phyloP scores from a whole-genome alignment of 2,113 vertebrate genomes.

The Reinhardtius hippoglossoides region DNA sequence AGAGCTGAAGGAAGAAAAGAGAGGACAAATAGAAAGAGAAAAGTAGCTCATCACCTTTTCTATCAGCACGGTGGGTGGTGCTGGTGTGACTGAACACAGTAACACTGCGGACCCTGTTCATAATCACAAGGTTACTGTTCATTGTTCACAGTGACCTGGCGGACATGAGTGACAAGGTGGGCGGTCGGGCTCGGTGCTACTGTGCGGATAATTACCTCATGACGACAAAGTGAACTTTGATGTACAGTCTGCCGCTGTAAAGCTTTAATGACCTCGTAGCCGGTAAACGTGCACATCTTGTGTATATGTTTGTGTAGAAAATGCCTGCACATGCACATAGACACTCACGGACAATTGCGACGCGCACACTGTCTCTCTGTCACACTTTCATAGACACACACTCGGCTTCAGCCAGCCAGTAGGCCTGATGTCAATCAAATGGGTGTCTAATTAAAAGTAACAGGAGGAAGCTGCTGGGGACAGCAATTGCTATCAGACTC shows the following conservation, averaged over 20 bases:
- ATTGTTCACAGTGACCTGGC: conserved; percentile 72
- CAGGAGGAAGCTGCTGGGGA: conserved; percentile 92
- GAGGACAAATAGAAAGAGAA: conserved; percentile 58
- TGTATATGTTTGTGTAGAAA: conserved; percentile 60
- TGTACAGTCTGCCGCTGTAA: conserved; percentile 64
- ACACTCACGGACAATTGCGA: conserved; percentile 15
- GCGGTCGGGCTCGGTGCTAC: conserved; percentile 55
- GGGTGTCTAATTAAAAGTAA: conserved; percentile 94
- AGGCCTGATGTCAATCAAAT: conserved; percentile 84
- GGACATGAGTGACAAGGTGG: conserved; percentile 78
- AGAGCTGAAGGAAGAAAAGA: conserved; percentile 18
- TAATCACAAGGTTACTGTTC: conserved; percentile 77
- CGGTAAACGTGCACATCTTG: conserved; percentile 47
- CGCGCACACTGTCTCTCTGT: not conserved
- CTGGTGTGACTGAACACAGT: conserved; percentile 45
- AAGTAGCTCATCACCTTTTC: conserved; percentile 71
- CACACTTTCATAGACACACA: not conserved
- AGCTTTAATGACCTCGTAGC: conserved; percentile 76
- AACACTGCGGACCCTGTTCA: conserved; percentile 63
- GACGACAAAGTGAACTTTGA: conserved; percentile 81
- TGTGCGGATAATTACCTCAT: conserved; percentile 78
- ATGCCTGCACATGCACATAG: conserved; percentile 28
- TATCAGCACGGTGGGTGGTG: conserved; percentile 57
- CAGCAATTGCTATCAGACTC: conserved; percentile 91
- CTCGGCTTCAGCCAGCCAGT: conserved; percentile 63